Base-by-base conservation (phyloP, 1,140 invertebrate genomes). In the Archegozetes longisetosus region DNA sequence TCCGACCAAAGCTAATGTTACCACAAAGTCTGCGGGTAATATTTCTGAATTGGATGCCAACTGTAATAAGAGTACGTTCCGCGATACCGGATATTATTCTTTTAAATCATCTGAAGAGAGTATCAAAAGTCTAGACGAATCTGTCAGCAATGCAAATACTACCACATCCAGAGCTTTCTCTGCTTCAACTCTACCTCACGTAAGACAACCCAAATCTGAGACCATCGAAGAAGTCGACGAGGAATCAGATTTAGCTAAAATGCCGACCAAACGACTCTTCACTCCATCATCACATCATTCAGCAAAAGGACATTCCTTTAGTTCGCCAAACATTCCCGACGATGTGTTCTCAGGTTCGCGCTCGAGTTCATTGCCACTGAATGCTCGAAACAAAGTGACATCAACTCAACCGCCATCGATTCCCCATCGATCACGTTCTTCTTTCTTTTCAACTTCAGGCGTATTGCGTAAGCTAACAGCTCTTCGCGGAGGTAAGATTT, bases 211-310 rank as follows among this genome's bases (percentile, higher is more conserved):
- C 28, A 32, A 54, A 23, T 64, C 63, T 47, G 60, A 64, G 55
- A 62, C 50, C 47, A 66, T 64, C 68, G 68, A 49, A 63, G 67
- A 52, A 67, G 67, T 48, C 63, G 68, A 62, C 52, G 62, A 62
- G 48, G 53, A 58, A 46, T 53, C 47, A 32, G 50, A 17, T 25
- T 23, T 13, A 23, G 53, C 17, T n/a, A 28, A 14, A n/a, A n/a
- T n/a, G n/a, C n/a, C n/a, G n/a, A n/a, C n/a, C n/a, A 40, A 40
- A 17, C 32, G 32, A 40, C 32, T 40, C 6, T 40, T 40, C 17
- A 40, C 32, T 9, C 32, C 32, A 17, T 6, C 32, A 40, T 40
- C 32, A 17, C 6, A 17, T 40, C 6, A 6, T 6, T 6, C 32
- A 17, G 32, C 32, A 17, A 40, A 40, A 17, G 6, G 32, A 9